Base-by-base conservation (phyloP, 2,797 vertebrate genomes). In the Siniperca obscura region DNA sequence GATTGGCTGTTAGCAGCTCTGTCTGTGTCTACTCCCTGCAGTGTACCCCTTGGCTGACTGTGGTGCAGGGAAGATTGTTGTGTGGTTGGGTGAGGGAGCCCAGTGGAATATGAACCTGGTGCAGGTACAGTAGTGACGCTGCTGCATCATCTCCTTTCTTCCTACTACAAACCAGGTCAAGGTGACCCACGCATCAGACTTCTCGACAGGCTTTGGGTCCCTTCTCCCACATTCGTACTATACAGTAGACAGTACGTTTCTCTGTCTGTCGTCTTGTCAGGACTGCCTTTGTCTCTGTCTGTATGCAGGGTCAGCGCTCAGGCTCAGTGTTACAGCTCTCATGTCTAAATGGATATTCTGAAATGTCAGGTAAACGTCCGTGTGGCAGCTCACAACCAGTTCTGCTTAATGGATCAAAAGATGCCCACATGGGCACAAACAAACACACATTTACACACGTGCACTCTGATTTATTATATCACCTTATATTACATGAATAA, bases 91-190 rank as follows among this genome's bases (percentile, higher is more conserved):
- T 78, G 78, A 88, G 84, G 74, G 62, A 81, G 79, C 74, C 68
- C 81, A 79, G 84, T 82, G 81, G 80, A 84, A 88, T 84, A 86
- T 78, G 59, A 87, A 91, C 86, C 87, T 81, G 62, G 71, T 92
- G 82, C 84, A 91, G 82, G 81, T 86, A 82, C 76, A 82, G 73
- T 82, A 53, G 76, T 78, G 70, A 77, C 44, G 68, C 75, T 91
- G 86, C 85, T 87, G 86, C 88, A 76, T 82, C 90, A 70, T 82
- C 74, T 87, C 61, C 64, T 82, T 78, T 86, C 82, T 81, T 89
- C 86, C 64, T 71, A 78, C 70, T 83, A 86, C 74, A 89, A 95
- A 94, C 82, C 91, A 93, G 93, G 94, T 94, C 94, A 95, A 96
- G 94, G 94, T 95, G 91, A 95, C 92, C 88, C 85, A 84, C 19